Percentiles rank a stretch among this genome's conserved stretches.
These are phyloP conservation scores for Oostethus manadensis DNA, from an alignment of 2,113 vertebrate genomes.

Conservation along the genomic window DNA sequence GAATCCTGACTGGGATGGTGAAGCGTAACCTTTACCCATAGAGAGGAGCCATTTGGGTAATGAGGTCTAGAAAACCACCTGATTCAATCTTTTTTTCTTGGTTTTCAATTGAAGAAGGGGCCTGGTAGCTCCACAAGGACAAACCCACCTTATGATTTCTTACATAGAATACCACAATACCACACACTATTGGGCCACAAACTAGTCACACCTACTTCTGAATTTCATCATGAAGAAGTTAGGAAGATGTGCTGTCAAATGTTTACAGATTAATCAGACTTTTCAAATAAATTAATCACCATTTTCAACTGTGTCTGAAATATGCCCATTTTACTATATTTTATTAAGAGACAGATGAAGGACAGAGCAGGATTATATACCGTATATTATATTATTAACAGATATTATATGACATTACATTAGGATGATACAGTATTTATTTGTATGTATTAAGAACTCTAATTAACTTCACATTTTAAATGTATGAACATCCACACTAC, in stretches of 20 bases:
- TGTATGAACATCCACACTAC: no score
- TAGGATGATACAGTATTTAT: no score
- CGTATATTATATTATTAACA: no score
- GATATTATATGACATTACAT: no score
- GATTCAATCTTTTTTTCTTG: conserved; percentile 17
- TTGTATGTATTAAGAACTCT: no score
- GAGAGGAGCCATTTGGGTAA: conserved; percentile 25
- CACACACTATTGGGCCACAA: not conserved
- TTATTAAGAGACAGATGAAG: no score
- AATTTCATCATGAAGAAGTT: not conserved
- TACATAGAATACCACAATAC: conserved; percentile 21
- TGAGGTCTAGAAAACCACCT: conserved; percentile 26
- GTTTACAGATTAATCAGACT: no score
- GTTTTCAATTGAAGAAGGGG: conserved; percentile 15
- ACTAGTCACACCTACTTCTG: not conserved
- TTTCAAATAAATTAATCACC: no score
- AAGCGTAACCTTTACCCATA: conserved; percentile 15
- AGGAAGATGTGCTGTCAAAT: not conserved
- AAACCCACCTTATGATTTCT: conserved; percentile 1
- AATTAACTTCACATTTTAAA: no score
- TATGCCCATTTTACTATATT: no score
- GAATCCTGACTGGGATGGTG: conserved; percentile 10
- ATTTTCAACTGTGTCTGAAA: no score
- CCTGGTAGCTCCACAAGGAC: conserved; percentile 18
- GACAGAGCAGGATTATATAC: no score